Percentiles rank a stretch among this genome's conserved stretches.
These are phyloP conservation scores for Phrynocephalus vlangalii DNA, from an alignment of 2,797 vertebrate genomes.

Conservation along the genomic window DNA sequence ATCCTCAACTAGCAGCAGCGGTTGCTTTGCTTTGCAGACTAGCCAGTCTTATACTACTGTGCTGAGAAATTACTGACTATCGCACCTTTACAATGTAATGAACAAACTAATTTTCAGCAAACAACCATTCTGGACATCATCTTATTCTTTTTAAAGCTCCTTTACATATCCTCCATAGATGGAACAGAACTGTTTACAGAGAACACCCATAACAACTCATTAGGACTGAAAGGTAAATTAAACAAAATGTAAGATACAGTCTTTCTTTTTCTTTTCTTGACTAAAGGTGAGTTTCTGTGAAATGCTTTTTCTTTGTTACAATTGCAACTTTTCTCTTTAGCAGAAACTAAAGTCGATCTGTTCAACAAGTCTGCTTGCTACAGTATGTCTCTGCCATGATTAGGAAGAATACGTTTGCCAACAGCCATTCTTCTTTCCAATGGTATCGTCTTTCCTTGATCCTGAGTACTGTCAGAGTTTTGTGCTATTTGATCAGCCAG, in stretches of 20 bases:
- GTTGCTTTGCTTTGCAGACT: background rate
- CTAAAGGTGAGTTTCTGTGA: background rate
- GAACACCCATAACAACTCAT: no score
- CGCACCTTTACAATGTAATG: background rate
- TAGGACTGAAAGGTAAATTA: background rate
- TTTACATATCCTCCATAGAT: background rate
- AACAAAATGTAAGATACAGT: background rate
- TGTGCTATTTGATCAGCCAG: no score
- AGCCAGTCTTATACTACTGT: no score
- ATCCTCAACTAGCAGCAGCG: no score
- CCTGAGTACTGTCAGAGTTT: no score
- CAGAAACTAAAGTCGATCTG: background rate
- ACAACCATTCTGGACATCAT: background rate
- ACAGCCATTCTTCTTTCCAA: conserved; percentile 5
- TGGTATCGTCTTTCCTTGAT: background rate
- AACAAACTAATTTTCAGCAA: background rate
- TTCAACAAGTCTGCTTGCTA: background rate
- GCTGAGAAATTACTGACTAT: background rate
- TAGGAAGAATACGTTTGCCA: background rate
- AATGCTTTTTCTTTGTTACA: background rate
- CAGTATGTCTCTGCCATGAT: conserved; percentile 35
- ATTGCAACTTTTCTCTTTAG: background rate
- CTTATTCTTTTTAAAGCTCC: background rate
- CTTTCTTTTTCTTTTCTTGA: background rate
- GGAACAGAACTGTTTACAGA: background rate